Evolutionary conservation across 2,888 invertebrate species (phyloP).

Genomic region (Lucinisca nassula): DNA sequence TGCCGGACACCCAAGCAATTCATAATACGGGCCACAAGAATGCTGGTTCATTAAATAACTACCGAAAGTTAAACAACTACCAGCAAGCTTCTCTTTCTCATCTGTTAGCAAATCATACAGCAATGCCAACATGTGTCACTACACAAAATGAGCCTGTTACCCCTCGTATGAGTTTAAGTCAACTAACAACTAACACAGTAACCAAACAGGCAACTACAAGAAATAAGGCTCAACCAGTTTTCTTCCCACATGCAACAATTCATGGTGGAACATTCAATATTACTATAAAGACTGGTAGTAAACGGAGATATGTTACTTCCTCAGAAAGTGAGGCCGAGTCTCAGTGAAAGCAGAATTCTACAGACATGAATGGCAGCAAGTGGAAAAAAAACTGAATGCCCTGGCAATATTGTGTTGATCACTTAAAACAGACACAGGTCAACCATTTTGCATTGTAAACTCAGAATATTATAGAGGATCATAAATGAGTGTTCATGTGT

Average conservation of each 20-base stretch:
- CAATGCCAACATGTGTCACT: background rate
- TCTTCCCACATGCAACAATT: background rate
- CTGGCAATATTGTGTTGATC: no score
- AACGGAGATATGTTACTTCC: background rate
- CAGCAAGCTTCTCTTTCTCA: background rate
- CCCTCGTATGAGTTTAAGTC: background rate
- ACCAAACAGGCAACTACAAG: background rate
- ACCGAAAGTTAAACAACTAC: background rate
- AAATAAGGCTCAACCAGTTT: background rate
- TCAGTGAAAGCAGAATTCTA: no score
- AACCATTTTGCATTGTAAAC: no score
- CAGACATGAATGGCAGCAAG: no score
- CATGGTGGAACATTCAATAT: background rate
- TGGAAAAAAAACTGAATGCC: no score
- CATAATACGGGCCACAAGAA: conserved; percentile 36
- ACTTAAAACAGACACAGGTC: no score
- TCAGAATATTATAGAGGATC: no score
- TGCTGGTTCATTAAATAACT: conserved; percentile 32
- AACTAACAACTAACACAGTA: background rate
- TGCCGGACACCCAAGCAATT: conserved; percentile 28
- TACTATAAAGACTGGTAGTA: background rate
- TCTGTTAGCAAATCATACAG: background rate
- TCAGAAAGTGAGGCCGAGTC: background rate
- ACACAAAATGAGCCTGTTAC: background rate
- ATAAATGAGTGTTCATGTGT: no score